Evolutionary conservation across 2,888 invertebrate species (phyloP).

Genomic region (Orthosia gothica): DNA sequence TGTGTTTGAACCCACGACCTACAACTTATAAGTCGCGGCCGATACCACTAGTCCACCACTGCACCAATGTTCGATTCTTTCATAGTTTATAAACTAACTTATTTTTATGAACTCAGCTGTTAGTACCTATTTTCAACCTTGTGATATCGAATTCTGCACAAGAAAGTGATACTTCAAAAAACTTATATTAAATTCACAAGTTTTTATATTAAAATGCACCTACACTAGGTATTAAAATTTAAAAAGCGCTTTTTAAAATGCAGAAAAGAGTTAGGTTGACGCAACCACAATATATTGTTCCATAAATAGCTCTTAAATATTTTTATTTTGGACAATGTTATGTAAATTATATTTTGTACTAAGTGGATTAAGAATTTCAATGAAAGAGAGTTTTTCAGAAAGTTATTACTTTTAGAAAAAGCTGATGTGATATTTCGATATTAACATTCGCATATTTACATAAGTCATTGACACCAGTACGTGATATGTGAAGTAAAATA

Average conservation of each 20-base stretch:
- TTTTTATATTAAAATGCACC: constrained; percentile 23
- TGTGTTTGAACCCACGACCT: too few relatives aligned
- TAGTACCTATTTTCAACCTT: not conserved
- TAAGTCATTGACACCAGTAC: constrained; percentile 1
- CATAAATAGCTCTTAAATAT: constrained; percentile 24
- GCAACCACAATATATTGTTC: constrained; percentile 38
- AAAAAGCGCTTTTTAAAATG: constrained; percentile 36
- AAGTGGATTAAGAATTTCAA: constrained; percentile 31
- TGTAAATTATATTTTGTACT: constrained; percentile 12
- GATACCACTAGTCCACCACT: too few relatives aligned
- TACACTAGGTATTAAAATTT: constrained; percentile 37
- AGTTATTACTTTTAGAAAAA: too few relatives aligned
- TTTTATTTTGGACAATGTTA: constrained; percentile 33
- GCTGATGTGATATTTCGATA: not conserved
- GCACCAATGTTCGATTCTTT: too few relatives aligned
- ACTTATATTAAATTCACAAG: constrained; percentile 12
- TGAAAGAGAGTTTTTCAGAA: not conserved
- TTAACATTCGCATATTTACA: constrained; percentile 1
- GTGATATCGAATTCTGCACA: not conserved
- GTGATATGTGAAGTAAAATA: not conserved
- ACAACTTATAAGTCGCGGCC: too few relatives aligned
- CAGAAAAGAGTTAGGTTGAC: constrained; percentile 14
- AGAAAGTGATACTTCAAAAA: not conserved
- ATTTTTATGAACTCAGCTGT: too few relatives aligned
- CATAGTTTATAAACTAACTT: too few relatives aligned